A percentile compares a stretch with the other conserved stretches of the same genome.
These are phyloP conservation scores for Pyrocoelia pectoralis DNA, from an alignment of 2,888 invertebrate species.

Conservation along the genomic window DNA sequence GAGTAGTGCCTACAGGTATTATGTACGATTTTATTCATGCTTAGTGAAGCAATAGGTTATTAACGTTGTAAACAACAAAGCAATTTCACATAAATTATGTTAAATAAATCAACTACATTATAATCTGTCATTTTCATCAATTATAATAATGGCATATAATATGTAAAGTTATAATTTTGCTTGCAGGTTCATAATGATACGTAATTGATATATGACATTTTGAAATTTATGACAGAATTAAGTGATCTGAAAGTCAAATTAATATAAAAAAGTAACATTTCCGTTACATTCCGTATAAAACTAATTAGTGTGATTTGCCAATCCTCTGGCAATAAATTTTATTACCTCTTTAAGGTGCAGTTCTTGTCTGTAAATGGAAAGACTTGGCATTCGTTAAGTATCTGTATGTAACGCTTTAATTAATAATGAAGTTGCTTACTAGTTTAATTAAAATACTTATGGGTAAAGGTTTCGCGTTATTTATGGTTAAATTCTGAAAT, in stretches of 20 bases:
- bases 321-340: constrained; percentile 50
- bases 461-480: constrained; percentile 9
- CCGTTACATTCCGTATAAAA: constrained; percentile 45
- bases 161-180: constrained; percentile 38
- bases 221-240: constrained; percentile 46
- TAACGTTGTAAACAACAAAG: constrained; percentile 18
- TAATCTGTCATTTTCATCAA: constrained; percentile 46
- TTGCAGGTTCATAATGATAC: constrained; percentile 42
- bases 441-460: constrained; percentile 25
- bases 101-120: constrained; percentile 27
- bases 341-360: constrained; percentile 47
- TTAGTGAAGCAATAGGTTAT: constrained; percentile 2
- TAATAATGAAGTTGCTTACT: constrained; percentile 32
- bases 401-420: constrained; percentile 30
- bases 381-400: constrained; percentile 30
- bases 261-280: constrained; percentile 25
- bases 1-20: not conserved
- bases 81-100: constrained; percentile 28
- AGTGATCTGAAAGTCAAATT: constrained; percentile 30
- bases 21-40: constrained; percentile 6
- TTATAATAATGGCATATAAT: constrained; percentile 41
- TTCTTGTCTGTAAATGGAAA: constrained; percentile 41
- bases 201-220: constrained; percentile 49
- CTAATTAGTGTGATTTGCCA: constrained; percentile 54
- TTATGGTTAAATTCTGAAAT: constrained; percentile 10